Evolutionary conservation across 1,140 invertebrate species (phyloP), one percentile per base, ranked within the genome.

Genomic region (Orussus abietinus): DNA sequence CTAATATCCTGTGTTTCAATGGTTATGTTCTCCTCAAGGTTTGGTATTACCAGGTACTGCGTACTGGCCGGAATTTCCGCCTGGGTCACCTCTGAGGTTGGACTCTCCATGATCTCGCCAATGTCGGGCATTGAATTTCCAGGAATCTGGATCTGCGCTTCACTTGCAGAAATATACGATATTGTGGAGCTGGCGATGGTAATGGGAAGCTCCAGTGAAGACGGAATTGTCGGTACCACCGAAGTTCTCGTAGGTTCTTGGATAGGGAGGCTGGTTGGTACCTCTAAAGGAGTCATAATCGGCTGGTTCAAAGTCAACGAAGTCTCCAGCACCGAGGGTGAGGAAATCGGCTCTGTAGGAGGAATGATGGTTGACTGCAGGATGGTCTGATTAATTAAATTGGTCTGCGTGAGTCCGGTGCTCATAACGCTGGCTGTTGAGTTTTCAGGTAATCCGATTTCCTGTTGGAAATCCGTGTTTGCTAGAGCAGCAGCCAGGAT

Each of bases 201-300:
- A 4, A 86, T 80, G 9, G 83, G 81, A 35, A 85, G 53, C 53
- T 85, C 82, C 0, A 86, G 57, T 1, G 81, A 82, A 0, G 80
- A 64, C 0, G 75, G 66, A 7, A 75, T 68, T 21, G 69, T 69
- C 10, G 69, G 51, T 9, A 74, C 59, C 19, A 66, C 60, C 48
- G 74, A 64, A 4, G 49, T 55, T 35, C 59, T 38, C 22, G 51
- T 47, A 3, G 67, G 58, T 30, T 75, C 73, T 10, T 63, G 59
- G 11, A 58, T 54, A 11, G 66, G 75, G 7, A 75, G 70, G 40
- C 75, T 80, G 14, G 77, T 79, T 0, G 85, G 85, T 4, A 83
- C 76, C 60, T 88, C 86, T 7, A 86, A 62, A 0, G 85, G 83
- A 0, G 85, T 85, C 86, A 88, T 88, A 5, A 88, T 88, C 0